Percentiles rank a stretch among this genome's conserved stretches.
phyloP scores from a whole-genome alignment of 92 coral and sea anemone genomes.

The Galaxea fascicularis region DNA sequence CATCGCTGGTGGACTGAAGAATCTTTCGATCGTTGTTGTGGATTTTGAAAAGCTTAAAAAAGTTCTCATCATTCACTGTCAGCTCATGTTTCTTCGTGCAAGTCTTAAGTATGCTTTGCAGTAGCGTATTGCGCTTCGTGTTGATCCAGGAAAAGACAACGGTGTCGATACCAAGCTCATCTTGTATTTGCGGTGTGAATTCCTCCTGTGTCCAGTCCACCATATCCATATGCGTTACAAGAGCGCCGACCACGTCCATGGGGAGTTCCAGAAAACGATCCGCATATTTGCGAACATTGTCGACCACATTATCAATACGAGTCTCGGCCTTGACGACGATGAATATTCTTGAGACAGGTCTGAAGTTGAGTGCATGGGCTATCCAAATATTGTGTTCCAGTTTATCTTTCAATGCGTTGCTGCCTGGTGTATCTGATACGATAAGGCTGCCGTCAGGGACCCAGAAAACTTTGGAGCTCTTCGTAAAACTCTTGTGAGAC shows the following conservation, averaged over 20 bases:
- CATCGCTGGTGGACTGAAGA: slow-evolving; percentile 54
- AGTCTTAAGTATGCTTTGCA: slow-evolving; percentile 34
- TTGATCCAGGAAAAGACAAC: slow-evolving; percentile 52
- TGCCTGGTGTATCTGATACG: slow-evolving; percentile 63
- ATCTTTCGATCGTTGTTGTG: slow-evolving; percentile 52
- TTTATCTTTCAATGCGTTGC: slow-evolving; percentile 60
- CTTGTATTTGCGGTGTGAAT: slow-evolving; percentile 19
- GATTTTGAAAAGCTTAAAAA: slow-evolving; percentile 57
- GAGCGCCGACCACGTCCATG: slow-evolving; percentile 49
- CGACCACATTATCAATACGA: slow-evolving; percentile 54
- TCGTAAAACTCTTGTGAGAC: slow-evolving; percentile 52
- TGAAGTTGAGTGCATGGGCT: slow-evolving; percentile 54
- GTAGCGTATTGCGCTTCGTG: slow-evolving; percentile 21
- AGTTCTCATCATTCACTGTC: slow-evolving; percentile 57
- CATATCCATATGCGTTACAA: slow-evolving; percentile 61
- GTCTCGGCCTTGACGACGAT: slow-evolving; percentile 61
- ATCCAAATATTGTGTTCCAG: slow-evolving; percentile 56
- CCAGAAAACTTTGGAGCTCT: slow-evolving; percentile 21
- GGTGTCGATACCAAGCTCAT: slow-evolving; percentile 55
- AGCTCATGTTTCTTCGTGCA: slow-evolving; percentile 27
- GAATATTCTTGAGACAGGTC: slow-evolving; percentile 57
- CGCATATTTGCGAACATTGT: slow-evolving; percentile 62
- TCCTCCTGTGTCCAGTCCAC: slow-evolving; percentile 48
- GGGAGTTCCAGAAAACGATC: slow-evolving; percentile 57
- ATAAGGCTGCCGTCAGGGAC: slow-evolving; percentile 63